Percentiles rank a stretch among this genome's conserved stretches.
These are phyloP conservation scores for Pseudococcus jackbeardsleyi DNA, from an alignment of 2,888 invertebrate genomes.

Conservation along the genomic window DNA sequence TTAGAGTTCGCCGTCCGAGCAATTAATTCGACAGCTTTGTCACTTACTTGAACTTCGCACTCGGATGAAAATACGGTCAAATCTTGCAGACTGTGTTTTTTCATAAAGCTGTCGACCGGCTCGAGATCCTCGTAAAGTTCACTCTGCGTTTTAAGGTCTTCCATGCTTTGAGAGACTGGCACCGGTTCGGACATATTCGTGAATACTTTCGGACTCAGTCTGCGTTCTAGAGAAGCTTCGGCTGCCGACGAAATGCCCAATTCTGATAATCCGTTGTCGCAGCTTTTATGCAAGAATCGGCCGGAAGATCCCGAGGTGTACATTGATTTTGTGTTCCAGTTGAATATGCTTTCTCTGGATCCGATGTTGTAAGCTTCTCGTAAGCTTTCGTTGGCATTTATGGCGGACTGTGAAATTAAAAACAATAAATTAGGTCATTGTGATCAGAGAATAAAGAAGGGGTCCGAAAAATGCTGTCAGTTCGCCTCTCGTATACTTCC, in stretches of 20 bases:
- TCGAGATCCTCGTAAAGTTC: slow-evolving; percentile 64
- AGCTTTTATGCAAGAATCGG: slow-evolving; percentile 42
- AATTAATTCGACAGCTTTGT: slow-evolving; percentile 13
- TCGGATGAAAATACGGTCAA: slow-evolving; percentile 57
- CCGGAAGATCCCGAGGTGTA: background rate
- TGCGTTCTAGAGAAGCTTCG: slow-evolving; percentile 48
- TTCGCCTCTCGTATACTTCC: too few species aligned
- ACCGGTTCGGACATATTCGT: slow-evolving; percentile 35
- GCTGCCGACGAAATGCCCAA: background rate
- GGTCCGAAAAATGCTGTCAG: too few species aligned
- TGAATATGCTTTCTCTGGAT: slow-evolving; percentile 42
- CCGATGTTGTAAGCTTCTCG: slow-evolving; percentile 3
- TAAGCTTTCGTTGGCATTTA: background rate
- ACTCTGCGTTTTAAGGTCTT: slow-evolving; percentile 70
- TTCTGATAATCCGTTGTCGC: slow-evolving; percentile 45
- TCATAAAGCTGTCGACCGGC: slow-evolving; percentile 48
- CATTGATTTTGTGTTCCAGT: slow-evolving; percentile 17
- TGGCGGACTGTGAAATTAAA: background rate
- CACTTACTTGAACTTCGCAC: slow-evolving; percentile 37
- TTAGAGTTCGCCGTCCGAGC: background rate
- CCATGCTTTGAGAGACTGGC: slow-evolving; percentile 70
- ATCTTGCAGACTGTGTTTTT: slow-evolving; percentile 62
- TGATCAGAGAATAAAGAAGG: background rate
- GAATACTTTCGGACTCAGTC: slow-evolving; percentile 79
- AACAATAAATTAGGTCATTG: background rate